phyloP scores from a whole-genome alignment of 1,140 invertebrate genomes.

The Pomacea maculata region DNA sequence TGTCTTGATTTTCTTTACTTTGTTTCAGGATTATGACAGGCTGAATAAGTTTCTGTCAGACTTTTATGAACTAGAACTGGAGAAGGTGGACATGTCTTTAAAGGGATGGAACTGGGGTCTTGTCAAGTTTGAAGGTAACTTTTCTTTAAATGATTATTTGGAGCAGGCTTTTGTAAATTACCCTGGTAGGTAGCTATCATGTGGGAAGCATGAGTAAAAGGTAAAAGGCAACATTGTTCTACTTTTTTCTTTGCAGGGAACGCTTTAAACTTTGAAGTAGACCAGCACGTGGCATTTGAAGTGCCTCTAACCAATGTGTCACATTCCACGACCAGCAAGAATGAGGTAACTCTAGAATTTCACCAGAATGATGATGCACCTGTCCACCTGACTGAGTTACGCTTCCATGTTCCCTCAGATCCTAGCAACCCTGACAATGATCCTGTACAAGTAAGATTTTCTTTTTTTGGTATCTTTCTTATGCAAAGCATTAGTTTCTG shows the following conservation, averaged over 20 bases:
- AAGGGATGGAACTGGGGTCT: conserved; percentile 99
- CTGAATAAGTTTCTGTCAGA: conserved; percentile 71
- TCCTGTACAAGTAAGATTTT: conserved; percentile 77
- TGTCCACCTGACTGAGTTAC: conserved; percentile 95
- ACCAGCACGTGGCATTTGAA: conserved; percentile 90
- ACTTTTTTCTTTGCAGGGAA: conserved; percentile 70
- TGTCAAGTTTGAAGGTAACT: conserved; percentile 84
- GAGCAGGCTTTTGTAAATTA: too few relatives aligned
- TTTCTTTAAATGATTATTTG: neutral
- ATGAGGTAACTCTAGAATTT: conserved; percentile 98
- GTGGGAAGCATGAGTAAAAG: too few relatives aligned
- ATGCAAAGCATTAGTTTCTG: too few relatives aligned
- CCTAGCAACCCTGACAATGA: conserved; percentile 70
- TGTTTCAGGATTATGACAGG: conserved; percentile 84
- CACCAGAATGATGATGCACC: conserved; percentile 99
- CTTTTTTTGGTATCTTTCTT: too few relatives aligned
- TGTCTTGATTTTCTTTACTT: conserved; percentile 56
- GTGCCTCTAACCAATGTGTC: conserved; percentile 95
- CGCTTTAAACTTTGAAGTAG: conserved; percentile 91
- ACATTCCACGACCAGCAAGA: conserved; percentile 96
- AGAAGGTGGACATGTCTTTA: conserved; percentile 85
- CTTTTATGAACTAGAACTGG: conserved; percentile 75
- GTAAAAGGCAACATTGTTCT: neutral
- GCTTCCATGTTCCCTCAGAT: conserved; percentile 92
- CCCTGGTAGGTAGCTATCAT: too few relatives aligned